Conservation (phyloP, 2,888 invertebrate genomes). For the Eupithecia inturbata region DNA sequence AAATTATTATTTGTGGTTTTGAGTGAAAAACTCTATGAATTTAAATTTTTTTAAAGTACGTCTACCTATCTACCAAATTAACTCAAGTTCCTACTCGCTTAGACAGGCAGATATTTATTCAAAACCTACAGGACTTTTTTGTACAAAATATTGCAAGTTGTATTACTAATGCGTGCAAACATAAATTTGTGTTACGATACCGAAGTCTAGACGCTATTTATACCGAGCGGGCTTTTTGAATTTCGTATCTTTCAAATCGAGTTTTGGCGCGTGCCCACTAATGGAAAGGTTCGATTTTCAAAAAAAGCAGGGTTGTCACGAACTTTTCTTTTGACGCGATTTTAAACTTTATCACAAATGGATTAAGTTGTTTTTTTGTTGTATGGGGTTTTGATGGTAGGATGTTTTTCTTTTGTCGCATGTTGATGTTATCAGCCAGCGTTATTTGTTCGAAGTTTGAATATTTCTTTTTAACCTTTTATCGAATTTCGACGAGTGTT, state of each 20-base stretch:
- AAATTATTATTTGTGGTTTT: no score
- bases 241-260: slow-evolving; percentile 76
- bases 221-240: slow-evolving; percentile 70
- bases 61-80: background rate
- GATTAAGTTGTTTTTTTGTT: slow-evolving; percentile 49
- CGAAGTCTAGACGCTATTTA: slow-evolving; percentile 79
- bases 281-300: slow-evolving; percentile 76
- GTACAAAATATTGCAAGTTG: background rate
- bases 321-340: slow-evolving; percentile 43
- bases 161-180: slow-evolving; percentile 48
- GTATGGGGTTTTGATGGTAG: slow-evolving; percentile 39
- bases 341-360: slow-evolving; percentile 27
- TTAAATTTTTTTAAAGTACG: background rate
- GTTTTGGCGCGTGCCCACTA: slow-evolving; percentile 80
- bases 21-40: background rate
- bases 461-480: slow-evolving; percentile 74
- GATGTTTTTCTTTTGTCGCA: slow-evolving; percentile 53
- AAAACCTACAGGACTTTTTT: background rate
- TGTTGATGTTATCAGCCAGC: slow-evolving; percentile 69
- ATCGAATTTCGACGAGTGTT: slow-evolving; percentile 72
- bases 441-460: slow-evolving; percentile 73
- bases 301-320: slow-evolving; percentile 68
- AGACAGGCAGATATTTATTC: background rate
- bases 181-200: slow-evolving; percentile 46
- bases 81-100: background rate